These are phyloP conservation scores for Trichechus manatus DNA, from an alignment of 2,113 vertebrate genomes.

Conservation along the genomic window DNA sequence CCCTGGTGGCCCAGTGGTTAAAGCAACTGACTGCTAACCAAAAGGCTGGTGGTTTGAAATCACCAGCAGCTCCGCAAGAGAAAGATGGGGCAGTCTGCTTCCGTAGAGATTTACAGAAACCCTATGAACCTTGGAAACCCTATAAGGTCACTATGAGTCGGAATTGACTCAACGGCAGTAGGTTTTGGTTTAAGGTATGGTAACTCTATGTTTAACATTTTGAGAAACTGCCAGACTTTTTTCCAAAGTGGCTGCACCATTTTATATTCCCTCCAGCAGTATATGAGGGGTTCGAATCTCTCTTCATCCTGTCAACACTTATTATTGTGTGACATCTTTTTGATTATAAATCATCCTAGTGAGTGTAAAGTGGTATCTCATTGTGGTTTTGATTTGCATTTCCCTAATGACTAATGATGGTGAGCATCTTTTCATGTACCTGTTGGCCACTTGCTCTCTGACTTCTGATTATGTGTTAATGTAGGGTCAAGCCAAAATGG, in stretches of 20 bases:
- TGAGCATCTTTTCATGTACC: constrained; percentile 28
- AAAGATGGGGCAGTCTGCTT: too few relatives aligned
- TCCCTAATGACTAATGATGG: not conserved
- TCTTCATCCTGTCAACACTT: not conserved
- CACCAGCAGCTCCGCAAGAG: too few relatives aligned
- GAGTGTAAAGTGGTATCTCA: not conserved
- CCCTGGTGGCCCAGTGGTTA: too few relatives aligned
- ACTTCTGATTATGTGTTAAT: not conserved
- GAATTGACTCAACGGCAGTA: too few relatives aligned
- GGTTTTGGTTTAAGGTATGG: too few relatives aligned
- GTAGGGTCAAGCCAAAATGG: constrained; percentile 16
- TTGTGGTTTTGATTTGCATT: constrained; percentile 51
- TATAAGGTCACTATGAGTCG: too few relatives aligned
- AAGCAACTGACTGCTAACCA: too few relatives aligned
- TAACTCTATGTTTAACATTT: constrained; percentile 19
- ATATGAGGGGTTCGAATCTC: not conserved
- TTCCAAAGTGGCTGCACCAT: not conserved
- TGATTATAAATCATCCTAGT: not conserved
- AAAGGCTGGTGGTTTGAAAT: too few relatives aligned
- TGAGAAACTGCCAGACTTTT: not conserved
- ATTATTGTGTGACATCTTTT: constrained; percentile 14
- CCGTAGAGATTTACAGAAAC: too few relatives aligned
- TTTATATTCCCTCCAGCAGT: constrained; percentile 24
- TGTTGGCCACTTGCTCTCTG: constrained; percentile 33
- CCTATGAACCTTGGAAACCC: too few relatives aligned